phyloP scores from a whole-genome alignment of 2,888 invertebrate species.

The Ernsta delagoae region DNA sequence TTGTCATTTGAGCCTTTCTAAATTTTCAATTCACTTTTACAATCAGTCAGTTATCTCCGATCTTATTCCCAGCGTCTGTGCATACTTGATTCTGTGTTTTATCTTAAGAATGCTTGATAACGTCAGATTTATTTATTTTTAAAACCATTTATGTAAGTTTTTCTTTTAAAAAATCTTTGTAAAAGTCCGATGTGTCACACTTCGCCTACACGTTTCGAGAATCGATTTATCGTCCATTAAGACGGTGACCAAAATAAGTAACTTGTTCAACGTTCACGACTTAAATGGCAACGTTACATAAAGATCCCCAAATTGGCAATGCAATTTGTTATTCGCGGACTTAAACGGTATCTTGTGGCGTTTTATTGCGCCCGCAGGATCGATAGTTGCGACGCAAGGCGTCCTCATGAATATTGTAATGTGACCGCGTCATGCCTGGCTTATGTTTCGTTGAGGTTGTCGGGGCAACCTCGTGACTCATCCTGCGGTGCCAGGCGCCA shows the following conservation, averaged over 20 bases:
- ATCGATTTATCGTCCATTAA: slow-evolving; percentile 55
- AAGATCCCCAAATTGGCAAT: slow-evolving; percentile 62
- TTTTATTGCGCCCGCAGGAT: slow-evolving; percentile 56
- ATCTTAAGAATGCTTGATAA: not conserved
- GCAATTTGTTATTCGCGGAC: slow-evolving; percentile 49
- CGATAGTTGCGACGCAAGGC: slow-evolving; percentile 56
- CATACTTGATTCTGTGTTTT: not conserved
- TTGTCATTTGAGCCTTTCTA: slow-evolving; percentile 42
- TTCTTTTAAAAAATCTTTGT: not conserved
- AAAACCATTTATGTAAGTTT: not conserved
- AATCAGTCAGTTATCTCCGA: slow-evolving; percentile 32
- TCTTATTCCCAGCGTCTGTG: slow-evolving; percentile 28
- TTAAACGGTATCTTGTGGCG: slow-evolving; percentile 48
- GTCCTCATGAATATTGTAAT: slow-evolving; percentile 71
- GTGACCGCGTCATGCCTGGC: no score
- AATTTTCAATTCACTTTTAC: slow-evolving; percentile 40
- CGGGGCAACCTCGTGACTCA: slow-evolving; percentile 66
- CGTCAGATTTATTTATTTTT: not conserved
- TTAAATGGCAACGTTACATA: slow-evolving; percentile 64
- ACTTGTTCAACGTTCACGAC: slow-evolving; percentile 52
- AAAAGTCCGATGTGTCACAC: slow-evolving; percentile 2
- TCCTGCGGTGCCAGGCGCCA: slow-evolving; percentile 48
- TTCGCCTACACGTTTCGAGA: slow-evolving; percentile 29
- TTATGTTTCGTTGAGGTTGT: slow-evolving; percentile 61
- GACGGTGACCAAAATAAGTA: slow-evolving; percentile 48